Evolutionary conservation across 35 echinoderm and acorn worm genomes (phyloP).

Genomic region (Holothuria glaberrima): DNA sequence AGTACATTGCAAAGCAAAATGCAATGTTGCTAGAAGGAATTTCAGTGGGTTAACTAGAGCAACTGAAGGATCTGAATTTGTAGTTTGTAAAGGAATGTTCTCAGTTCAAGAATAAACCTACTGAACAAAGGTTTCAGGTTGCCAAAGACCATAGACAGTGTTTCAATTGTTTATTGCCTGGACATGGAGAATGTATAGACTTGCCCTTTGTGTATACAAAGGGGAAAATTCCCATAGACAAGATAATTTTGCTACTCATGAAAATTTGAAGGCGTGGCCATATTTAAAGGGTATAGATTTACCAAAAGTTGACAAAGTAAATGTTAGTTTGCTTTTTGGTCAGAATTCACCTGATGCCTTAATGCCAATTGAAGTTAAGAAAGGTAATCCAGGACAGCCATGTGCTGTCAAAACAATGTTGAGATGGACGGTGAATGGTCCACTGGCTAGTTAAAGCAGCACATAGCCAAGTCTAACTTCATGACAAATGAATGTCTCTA

Average conservation of each 20-base stretch:
- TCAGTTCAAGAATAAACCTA: neutral
- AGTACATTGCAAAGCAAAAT: no score
- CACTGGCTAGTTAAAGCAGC: no score
- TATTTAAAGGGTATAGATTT: neutral
- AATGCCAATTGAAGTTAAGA: conserved; percentile 57
- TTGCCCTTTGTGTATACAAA: conserved; percentile 32
- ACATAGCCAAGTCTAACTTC: neutral
- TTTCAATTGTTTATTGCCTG: no score
- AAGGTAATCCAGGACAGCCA: no score
- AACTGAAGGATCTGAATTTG: neutral
- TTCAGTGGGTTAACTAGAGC: neutral
- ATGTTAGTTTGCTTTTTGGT: conserved; percentile 24
- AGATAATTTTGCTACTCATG: neutral
- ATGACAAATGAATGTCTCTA: neutral
- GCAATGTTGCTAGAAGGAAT: neutral
- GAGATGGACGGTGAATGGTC: no score
- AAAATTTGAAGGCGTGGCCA: neutral
- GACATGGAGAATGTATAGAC: neutral
- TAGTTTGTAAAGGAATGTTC: neutral
- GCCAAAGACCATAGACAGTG: neutral
- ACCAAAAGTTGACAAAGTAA: neutral
- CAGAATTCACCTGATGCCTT: conserved; percentile 30
- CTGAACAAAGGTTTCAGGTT: neutral
- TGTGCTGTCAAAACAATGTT: no score
- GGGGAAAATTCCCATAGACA: neutral